Base-by-base conservation (phyloP, 2,888 invertebrate genomes). In the Lysandra bellargus region DNA sequence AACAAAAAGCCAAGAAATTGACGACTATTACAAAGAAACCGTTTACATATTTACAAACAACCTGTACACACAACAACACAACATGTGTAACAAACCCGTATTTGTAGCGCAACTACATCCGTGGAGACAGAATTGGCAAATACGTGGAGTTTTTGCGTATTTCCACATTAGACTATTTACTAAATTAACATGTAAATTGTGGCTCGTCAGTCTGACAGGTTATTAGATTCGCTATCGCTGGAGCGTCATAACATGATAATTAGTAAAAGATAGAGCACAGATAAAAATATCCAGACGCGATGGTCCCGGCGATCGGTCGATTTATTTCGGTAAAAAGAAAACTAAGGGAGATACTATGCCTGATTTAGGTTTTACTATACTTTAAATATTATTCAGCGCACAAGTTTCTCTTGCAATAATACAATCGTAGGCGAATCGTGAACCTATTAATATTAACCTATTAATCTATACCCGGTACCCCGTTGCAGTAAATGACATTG, bases 251-350 rank as follows among this genome's bases (percentile, higher is more conserved):
- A 69, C 79, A 79, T 17, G 79, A 79, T 75, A 79, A 79, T 79
- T 79, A 61, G 61, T 49, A 61, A 61, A 60, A 74, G 79, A 79
- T 74, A 75, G n/a, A 57, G 79, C 33, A 69, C n/a, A 23, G 79
- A 79, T 79, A 79, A 79, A 79, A 30, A 57, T 75, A 79, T 78
- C 12, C 80, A 79, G 30, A 81, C 79, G 44, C 23, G 78, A 80
- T 76, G 69, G 33, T 64, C 33, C 69, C 14, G 17, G 69, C 69
- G 33, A 33, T 14, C 69, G 69, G 17, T 17, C 69, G 69, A 69
- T 69, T 69, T 69, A 69, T 69, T 69, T 69, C 30, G 64, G 23
- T 14, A 30, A 69, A 12, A 12, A 12, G 33, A 33, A 69, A 33
- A 69, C 9, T 7, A 12, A 1, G 64, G 4, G 30, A 30, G 9